These are phyloP conservation scores for Gastrophysa polygoni DNA, from an alignment of 2,888 invertebrate species.

Conservation along the genomic window DNA sequence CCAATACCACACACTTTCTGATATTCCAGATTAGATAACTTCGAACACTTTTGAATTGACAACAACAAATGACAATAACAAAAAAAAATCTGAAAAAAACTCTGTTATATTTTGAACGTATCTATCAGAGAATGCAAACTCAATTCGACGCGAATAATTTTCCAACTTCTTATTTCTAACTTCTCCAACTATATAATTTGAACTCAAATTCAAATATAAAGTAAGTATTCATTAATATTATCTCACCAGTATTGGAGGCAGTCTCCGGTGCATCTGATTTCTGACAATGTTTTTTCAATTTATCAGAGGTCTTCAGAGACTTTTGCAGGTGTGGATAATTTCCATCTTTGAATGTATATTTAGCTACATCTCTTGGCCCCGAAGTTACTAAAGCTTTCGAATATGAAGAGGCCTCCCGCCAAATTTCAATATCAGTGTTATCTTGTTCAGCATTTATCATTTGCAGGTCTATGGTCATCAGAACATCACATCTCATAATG, in stretches of 20 bases:
- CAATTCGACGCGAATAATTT: too few species aligned
- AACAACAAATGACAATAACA: too few species aligned
- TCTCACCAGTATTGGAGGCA: constrained; percentile 40
- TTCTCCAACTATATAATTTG: too few species aligned
- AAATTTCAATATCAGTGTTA: constrained; percentile 82
- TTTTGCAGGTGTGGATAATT: constrained; percentile 44
- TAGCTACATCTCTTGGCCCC: constrained; percentile 55
- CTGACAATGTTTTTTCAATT: constrained; percentile 49
- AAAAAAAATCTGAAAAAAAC: too few species aligned
- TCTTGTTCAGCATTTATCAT: constrained; percentile 70
- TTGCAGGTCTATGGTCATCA: constrained; percentile 74
- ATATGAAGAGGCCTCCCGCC: constrained; percentile 78
- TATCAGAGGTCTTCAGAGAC: constrained; percentile 23
- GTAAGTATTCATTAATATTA: too few species aligned
- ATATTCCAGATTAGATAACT: too few species aligned
- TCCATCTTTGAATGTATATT: constrained; percentile 52
- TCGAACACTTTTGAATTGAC: too few species aligned
- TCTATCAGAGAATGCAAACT: too few species aligned
- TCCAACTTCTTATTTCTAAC: too few species aligned
- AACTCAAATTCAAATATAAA: too few species aligned
- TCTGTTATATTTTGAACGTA: too few species aligned
- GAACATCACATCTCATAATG: constrained; percentile 92
- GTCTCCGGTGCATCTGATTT: constrained; percentile 51
- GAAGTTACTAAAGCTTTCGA: constrained; percentile 65
- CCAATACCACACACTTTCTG: too few species aligned